Percentiles rank a stretch among this genome's conserved stretches.
Evolutionary conservation across 2,113 vertebrate species (phyloP).

Genomic region (Pseudorasbora parva): DNA sequence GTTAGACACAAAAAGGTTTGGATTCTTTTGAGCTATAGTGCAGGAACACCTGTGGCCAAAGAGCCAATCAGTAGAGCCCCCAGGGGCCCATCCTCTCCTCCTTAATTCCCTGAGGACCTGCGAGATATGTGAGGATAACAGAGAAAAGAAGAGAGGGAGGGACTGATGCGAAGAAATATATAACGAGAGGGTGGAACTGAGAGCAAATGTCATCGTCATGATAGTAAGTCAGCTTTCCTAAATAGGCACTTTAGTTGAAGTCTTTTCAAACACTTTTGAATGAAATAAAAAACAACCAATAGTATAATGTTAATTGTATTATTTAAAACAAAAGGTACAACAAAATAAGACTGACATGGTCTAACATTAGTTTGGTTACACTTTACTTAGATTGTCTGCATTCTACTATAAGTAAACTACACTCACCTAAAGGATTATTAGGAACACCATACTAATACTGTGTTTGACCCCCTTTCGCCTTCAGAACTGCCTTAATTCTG

Average conservation of each 20-base stretch:
- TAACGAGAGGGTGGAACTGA: constrained; percentile 28
- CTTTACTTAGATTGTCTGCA: too few species aligned
- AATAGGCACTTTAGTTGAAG: not conserved
- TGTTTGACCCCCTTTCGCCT: too few species aligned
- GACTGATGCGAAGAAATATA: constrained; percentile 13
- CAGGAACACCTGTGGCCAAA: constrained; percentile 47
- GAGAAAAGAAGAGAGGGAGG: constrained; percentile 1
- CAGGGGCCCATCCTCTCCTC: constrained; percentile 64
- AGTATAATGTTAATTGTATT: not conserved
- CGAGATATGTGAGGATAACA: constrained; percentile 58
- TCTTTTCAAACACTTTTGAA: not conserved
- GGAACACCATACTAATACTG: too few species aligned
- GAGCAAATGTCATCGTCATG: not conserved
- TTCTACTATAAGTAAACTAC: too few species aligned
- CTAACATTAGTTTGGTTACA: too few species aligned
- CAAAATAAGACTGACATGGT: too few species aligned
- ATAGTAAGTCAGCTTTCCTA: not conserved
- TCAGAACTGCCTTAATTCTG: too few species aligned
- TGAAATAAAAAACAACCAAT: too few species aligned
- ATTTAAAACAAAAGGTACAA: too few species aligned
- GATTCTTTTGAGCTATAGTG: constrained; percentile 71
- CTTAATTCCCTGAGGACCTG: constrained; percentile 60
- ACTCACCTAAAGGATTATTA: too few species aligned
- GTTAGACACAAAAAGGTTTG: constrained; percentile 71
- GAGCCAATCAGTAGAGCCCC: constrained; percentile 74